Evolutionary conservation across 1,140 invertebrate genomes (phyloP), one percentile per base, ranked within the genome.

Genomic region (Grapholita molesta): DNA sequence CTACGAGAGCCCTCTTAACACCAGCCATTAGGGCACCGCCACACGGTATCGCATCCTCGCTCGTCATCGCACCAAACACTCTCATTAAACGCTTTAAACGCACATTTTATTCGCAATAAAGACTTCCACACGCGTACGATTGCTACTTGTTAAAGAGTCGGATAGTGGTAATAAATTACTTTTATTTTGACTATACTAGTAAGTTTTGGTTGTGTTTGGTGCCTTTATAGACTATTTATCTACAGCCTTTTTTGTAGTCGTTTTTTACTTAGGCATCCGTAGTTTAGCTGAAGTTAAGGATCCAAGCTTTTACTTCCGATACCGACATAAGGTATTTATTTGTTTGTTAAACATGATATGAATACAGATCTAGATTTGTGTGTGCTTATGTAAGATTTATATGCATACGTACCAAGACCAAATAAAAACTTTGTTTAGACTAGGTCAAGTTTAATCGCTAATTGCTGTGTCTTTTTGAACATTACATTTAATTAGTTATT

Each of bases 31-130:
- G 25, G 55, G 55, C 55, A 25, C 55, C 55, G 12, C 55, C 55
- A 30, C 53, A 28, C 53, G 24, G 25, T 61, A 61, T 61, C 55
- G 25, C 55, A n/a, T n/a, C n/a, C n/a, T n/a, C n/a, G n/a, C 24
- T 25, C 55, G 55, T 61, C 55, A 61, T 61, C 55, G 53, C 53
- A 48, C 42, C 42, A 15, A 61, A 30, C 55, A 30, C 55, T n/a
- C 11, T 61, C 55, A 61, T 61, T 61, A 61, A 61, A 30, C 55
- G 55, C 42, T 61, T 61, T 61, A 61, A 61, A 61, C 55, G 55
- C 55, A 28, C 55, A 28, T 61, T 61, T 32, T 30, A 3, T 61
- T 9, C 25, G 55, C 25, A 32, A 61, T 61, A 61, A 61, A 61
- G 25, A 12, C 25, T 61, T 61, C 55, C 28, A 61, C 55, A 55